Percentiles rank a stretch among this genome's conserved stretches.
These are phyloP conservation scores for Ianthella basta DNA, from an alignment of 37 sponge, comb jelly and placozoan species.

Conservation along the genomic window DNA sequence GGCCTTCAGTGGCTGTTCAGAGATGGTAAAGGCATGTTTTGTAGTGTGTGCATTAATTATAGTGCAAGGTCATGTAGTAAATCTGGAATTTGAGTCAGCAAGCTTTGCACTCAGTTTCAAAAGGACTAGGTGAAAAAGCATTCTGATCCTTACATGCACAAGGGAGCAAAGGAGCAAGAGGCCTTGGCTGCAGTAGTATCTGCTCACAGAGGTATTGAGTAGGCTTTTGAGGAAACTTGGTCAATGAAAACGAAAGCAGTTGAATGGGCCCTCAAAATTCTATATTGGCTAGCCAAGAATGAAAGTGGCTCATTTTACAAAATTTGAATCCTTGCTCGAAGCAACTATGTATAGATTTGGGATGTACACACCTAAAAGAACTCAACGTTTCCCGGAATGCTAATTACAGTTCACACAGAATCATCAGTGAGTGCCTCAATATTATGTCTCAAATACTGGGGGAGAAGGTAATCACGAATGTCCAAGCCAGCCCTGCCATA, in stretches of 20 bases:
- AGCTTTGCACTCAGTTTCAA: slow-evolving; percentile 20
- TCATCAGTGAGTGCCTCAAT: no score
- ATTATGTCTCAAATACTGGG: no score
- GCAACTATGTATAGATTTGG: slow-evolving; percentile 26
- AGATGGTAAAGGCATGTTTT: slow-evolving; percentile 12
- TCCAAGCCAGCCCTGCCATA: not conserved
- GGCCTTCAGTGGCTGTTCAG: not conserved
- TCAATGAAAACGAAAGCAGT: slow-evolving; percentile 20
- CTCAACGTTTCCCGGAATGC: not conserved
- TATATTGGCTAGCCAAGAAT: slow-evolving; percentile 44
- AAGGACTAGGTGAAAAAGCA: slow-evolving; percentile 33
- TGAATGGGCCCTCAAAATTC: slow-evolving; percentile 18
- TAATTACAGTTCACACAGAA: no score
- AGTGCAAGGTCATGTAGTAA: not conserved
- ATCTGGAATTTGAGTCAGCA: not conserved
- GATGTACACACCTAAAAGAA: slow-evolving; percentile 13
- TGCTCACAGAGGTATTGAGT: not conserved
- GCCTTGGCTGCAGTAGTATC: not conserved
- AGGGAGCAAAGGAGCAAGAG: not conserved
- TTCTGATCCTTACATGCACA: slow-evolving; percentile 4
- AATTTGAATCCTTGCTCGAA: slow-evolving; percentile 33
- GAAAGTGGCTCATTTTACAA: slow-evolving; percentile 37
- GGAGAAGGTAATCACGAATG: not conserved
- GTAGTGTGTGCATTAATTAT: not conserved
- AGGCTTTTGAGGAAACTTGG: not conserved